Evolutionary conservation across 2,888 invertebrate genomes (phyloP), one percentile per base, ranked within the genome.

Genomic region (Orthosia cruda): DNA sequence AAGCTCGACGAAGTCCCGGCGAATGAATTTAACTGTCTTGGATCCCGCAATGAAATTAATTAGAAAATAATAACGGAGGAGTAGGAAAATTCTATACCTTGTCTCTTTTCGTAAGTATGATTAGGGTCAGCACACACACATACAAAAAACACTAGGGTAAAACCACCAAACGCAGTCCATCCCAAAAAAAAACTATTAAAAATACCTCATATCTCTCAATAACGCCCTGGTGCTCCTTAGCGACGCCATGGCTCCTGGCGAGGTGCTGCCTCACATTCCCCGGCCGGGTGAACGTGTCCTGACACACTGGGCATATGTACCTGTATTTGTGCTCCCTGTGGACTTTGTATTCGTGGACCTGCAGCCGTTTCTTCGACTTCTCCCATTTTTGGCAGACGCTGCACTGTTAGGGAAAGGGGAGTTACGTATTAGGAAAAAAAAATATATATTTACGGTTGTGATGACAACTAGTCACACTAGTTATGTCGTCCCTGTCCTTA

Each of bases 321-420:
- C 88, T 87, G 86, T 86, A 87, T 77, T 66, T 80, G 15, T 72
- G 83, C 12, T 86, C 87, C 32, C 85, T 75, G 64, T 92, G 92
- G 0, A 77, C 86, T n/a, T 91, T 92, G 65, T 89, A 91, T 50
- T 87, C 80, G 77, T 93, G 92, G 15, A 91, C 85, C 45, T 89
- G 89, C 0, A 93, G 88, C 0, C 89, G 86, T 26, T 92, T 92
- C 20, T 88, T 86, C 0, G 93, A 93, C 20, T 91, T 92, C 82
- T 92, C 93, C 4, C 88, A 77, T 58, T 91, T 91, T 18, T 87
- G 74, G 45, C 93, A 93, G 4, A 91, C 59, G 9, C 81, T 73
- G 72, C 92, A 93, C 92, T 93, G 89, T 50, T 45, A 58, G n/a
- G 9, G 11, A 16, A 32, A n/a, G n/a, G n/a, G n/a, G n/a, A n/a